A percentile compares a stretch with the other conserved stretches of the same genome.
Conservation (phyloP, 2,797 vertebrate species). For the Petrocephalus schoutedeni region DNA sequence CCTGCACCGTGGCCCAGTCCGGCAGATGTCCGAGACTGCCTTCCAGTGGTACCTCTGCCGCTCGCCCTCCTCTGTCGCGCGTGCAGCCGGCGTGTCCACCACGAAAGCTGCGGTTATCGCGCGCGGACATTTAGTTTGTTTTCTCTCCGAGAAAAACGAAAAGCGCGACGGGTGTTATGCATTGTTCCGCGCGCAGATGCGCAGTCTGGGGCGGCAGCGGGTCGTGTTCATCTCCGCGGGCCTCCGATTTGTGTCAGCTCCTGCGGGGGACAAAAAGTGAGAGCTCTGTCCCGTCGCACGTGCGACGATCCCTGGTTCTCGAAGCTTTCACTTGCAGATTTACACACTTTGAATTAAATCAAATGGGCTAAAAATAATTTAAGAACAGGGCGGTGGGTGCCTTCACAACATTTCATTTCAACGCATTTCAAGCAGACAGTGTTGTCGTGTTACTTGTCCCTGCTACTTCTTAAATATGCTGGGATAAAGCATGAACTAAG, state of each 20-base stretch:
- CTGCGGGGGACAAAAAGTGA: background rate
- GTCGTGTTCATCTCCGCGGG: background rate
- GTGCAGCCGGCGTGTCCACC: slow-evolving; percentile 37
- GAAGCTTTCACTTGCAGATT: background rate
- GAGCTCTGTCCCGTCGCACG: background rate
- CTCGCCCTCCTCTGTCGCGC: slow-evolving; percentile 39
- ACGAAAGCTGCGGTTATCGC: slow-evolving; percentile 30
- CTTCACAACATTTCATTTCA: background rate
- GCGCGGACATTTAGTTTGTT: slow-evolving; percentile 36
- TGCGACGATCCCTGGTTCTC: background rate
- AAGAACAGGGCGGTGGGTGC: background rate
- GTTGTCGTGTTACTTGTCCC: background rate
- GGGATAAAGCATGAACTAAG: background rate
- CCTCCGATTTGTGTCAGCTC: background rate
- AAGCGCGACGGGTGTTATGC: background rate
- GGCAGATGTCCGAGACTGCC: background rate
- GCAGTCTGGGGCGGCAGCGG: background rate
- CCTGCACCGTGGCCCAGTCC: background rate
- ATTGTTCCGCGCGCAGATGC: background rate
- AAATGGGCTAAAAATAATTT: background rate
- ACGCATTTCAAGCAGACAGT: background rate
- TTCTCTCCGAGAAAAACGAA: slow-evolving; percentile 25
- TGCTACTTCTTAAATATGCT: background rate
- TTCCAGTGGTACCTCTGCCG: slow-evolving; percentile 34
- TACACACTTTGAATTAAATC: background rate